Conservation (phyloP, 2,888 invertebrate genomes). For the Muschampia plurimacula region DNA sequence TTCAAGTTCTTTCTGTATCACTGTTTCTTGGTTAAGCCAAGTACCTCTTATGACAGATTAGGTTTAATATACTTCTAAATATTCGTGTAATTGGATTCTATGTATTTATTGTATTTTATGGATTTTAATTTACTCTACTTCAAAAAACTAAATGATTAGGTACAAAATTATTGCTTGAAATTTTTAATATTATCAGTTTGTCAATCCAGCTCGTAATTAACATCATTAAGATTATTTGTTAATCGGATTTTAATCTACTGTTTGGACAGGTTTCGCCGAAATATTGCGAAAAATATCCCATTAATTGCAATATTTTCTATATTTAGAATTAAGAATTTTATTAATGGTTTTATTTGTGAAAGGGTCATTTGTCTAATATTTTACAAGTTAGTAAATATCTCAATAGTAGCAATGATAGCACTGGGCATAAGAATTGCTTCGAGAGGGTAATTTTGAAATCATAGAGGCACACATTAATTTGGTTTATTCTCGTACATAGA, state of each 20-base stretch:
- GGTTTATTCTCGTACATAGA: too few relatives aligned
- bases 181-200: slow-evolving; percentile 10
- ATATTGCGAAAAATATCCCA: slow-evolving; percentile 31
- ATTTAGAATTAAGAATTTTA: neutral
- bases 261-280: slow-evolving; percentile 31
- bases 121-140: neutral
- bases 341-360: too few relatives aligned
- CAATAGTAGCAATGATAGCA: neutral
- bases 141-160: neutral
- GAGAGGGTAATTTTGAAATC: too few relatives aligned
- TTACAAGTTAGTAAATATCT: neutral
- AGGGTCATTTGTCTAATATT: neutral
- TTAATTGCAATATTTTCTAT: neutral
- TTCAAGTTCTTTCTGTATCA: too few relatives aligned
- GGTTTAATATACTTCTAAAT: too few relatives aligned
- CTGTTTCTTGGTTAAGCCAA: too few relatives aligned
- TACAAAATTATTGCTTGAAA: neutral
- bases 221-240: slow-evolving; percentile 27
- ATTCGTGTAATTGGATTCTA: too few relatives aligned
- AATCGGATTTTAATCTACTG: slow-evolving; percentile 43
- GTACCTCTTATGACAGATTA: too few relatives aligned
- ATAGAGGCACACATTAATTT: too few relatives aligned
- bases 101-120: too few relatives aligned
- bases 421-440: too few relatives aligned
- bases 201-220: slow-evolving; percentile 23